Evolutionary conservation across 1,140 invertebrate genomes (phyloP).

Genomic region (Heliconius himera): DNA sequence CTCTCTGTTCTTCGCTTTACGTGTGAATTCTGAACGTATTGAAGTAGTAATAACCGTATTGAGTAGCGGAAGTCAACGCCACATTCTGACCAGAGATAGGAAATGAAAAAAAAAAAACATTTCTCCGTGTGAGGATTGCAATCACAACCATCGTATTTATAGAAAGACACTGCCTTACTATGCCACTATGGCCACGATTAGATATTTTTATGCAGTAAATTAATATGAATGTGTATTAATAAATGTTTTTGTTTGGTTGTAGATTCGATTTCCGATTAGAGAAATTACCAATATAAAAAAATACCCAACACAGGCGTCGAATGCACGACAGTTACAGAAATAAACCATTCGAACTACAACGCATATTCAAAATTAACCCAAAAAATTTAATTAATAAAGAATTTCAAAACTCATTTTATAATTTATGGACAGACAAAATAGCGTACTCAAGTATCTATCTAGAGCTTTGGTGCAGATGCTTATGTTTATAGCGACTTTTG

Average conservation of each 20-base stretch:
- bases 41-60: too few species aligned
- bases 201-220: too few species aligned
- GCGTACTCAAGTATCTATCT: constrained; percentile 5
- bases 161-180: too few species aligned
- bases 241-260: too few species aligned
- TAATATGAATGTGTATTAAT: too few species aligned
- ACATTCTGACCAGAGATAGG: too few species aligned
- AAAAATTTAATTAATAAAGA: constrained; percentile 6
- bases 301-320: background rate
- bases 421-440: constrained; percentile 1
- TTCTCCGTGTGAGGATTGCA: too few species aligned
- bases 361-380: background rate
- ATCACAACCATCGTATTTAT: too few species aligned
- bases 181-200: too few species aligned
- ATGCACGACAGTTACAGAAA: background rate
- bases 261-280: background rate
- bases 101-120: too few species aligned
- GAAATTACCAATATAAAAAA: background rate
- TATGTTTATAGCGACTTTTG: background rate
- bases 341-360: background rate
- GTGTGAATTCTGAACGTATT: too few species aligned
- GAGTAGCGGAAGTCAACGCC: too few species aligned
- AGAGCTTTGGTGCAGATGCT: background rate
- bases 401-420: background rate
- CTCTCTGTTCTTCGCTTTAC: background rate